Base-by-base conservation (phyloP, 2,888 invertebrate species). In the Drosophila paranaensis region DNA sequence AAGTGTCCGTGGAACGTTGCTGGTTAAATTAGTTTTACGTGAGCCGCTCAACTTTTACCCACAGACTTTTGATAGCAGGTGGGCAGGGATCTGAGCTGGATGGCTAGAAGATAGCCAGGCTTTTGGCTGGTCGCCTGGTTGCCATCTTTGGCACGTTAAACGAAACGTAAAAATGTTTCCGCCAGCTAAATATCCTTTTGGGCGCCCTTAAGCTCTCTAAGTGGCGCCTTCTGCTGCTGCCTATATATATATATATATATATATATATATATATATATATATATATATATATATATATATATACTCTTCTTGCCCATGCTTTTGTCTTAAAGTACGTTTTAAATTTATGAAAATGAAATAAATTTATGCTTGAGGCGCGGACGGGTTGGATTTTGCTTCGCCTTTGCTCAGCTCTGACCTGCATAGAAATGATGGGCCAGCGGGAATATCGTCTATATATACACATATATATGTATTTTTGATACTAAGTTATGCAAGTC, bases 161-260 rank as follows among this genome's bases (percentile, higher is more conserved):
- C 91, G 91, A 91, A 90, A 91, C 91, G 90, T 91, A 91, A 91
- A 90, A 91, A 82, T 90, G 82, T 91, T 88, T 91, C 86, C 89
- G 90, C 90, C 87, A 84, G 90, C 90, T 90, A 90, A 84, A 84
- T 84, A 84, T 84, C 90, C 84, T 90, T 84, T 86, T 88, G 87
- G 90, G 89, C 66, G 72, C 72, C 81, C 81, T 83, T 74, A 89
- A 83, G 84, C 82, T 78, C 78, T 79, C 85, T 71, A 65, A 76
- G 69, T 86, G 82, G 83, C 61, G 50, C 81, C 77, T 77, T 77
- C 81, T 81, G 77, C 20, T 71, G 66, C 50, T 27, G 30, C 39
- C 40, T n/a, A 50, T 11, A 30, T 11, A 27, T 50, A 50, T 16
- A 50, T 27, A 42, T 16, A 14, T 13, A 50, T 11, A 30, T 11